These are phyloP conservation scores for Larimichthys crocea DNA, from an alignment of 2,113 vertebrate genomes.

Conservation along the genomic window DNA sequence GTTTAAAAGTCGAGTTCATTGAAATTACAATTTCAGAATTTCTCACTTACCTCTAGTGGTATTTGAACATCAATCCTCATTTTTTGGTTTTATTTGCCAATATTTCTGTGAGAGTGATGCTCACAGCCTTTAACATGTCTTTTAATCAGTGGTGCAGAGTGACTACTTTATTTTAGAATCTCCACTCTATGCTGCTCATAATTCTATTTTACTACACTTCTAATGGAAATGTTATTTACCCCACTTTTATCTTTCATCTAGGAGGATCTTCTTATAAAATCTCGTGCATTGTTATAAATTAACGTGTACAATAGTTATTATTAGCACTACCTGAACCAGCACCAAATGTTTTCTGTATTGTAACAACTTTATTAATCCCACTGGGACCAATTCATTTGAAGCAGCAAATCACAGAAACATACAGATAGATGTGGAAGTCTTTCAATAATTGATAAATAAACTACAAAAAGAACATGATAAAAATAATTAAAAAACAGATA, in stretches of 20 bases:
- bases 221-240: not conserved
- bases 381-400: too few relatives aligned
- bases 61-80: not conserved
- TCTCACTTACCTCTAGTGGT: not conserved
- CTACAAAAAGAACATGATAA: too few relatives aligned
- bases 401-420: too few relatives aligned
- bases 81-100: not conserved
- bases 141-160: not conserved
- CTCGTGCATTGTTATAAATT: not conserved
- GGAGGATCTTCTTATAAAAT: not conserved
- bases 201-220: not conserved
- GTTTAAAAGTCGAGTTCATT: not conserved
- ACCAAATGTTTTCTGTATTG: not conserved
- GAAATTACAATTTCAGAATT: conserved; percentile 1
- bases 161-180: not conserved
- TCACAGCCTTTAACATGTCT: not conserved
- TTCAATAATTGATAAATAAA: too few relatives aligned
- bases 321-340: not conserved
- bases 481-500: too few relatives aligned
- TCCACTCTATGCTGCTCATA: not conserved
- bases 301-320: not conserved
- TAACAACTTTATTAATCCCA: too few relatives aligned
- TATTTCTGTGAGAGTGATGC: not conserved
- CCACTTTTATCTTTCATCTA: not conserved
- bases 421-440: too few relatives aligned